phyloP scores from a whole-genome alignment of 2,888 invertebrate species.

The Seira sanloemensis region DNA sequence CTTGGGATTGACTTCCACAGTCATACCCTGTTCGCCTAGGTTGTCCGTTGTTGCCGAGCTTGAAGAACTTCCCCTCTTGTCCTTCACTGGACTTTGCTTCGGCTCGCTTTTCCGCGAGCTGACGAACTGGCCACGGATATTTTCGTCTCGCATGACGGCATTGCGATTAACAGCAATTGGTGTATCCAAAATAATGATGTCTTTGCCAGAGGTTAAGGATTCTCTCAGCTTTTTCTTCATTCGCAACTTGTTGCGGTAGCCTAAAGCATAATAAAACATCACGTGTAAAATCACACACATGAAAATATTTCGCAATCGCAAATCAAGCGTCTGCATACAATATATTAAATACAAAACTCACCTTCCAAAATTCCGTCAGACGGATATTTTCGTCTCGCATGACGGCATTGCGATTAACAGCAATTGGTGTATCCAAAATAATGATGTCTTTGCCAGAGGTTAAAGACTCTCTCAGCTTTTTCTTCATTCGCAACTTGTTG shows the following conservation, averaged over 20 bases:
- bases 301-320: neutral
- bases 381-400: no score
- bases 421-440: neutral
- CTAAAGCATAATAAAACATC: neutral
- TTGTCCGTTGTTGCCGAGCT: neutral
- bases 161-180: neutral
- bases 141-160: neutral
- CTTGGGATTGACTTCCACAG: neutral
- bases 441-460: neutral
- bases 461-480: neutral
- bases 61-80: neutral
- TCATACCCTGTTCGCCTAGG: neutral
- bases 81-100: neutral
- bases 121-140: neutral
- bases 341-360: neutral
- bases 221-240: constrained; percentile 2
- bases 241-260: neutral
- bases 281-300: neutral
- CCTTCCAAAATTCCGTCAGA: constrained; percentile 23
- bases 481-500: neutral
- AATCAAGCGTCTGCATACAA: neutral
- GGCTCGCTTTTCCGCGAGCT: neutral
- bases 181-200: neutral
- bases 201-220: neutral
- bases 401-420: neutral